These are phyloP conservation scores for Alethe diademata DNA, from an alignment of 2,113 vertebrate species.

Conservation along the genomic window DNA sequence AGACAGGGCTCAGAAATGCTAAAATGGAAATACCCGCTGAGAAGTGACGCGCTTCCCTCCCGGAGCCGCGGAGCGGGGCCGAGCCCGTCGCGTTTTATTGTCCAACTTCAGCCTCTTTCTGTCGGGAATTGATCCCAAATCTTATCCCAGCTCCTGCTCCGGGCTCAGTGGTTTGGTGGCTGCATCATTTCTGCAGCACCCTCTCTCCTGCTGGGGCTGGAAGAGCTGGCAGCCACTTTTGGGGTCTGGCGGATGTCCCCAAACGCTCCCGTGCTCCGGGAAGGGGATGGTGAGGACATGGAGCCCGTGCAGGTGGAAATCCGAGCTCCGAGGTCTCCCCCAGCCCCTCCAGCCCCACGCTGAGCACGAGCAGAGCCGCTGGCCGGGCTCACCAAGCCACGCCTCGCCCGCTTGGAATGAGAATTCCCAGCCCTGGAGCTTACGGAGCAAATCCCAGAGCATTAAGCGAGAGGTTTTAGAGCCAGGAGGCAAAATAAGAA, in stretches of 20 bases:
- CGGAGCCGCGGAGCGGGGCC: background rate
- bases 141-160: accelerated
- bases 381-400: accelerated
- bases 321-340: accelerated
- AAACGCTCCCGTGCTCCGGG: accelerated
- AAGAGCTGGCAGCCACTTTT: accelerated
- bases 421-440: background rate
- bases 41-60: background rate
- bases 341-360: background rate
- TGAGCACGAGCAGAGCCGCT: accelerated
- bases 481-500: background rate
- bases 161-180: background rate
- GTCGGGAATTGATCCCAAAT: background rate
- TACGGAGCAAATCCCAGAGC: background rate
- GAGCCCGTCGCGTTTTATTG: background rate
- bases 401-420: background rate
- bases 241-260: background rate
- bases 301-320: accelerated
- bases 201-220: accelerated
- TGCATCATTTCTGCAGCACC: background rate
- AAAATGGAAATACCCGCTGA: slow-evolving; percentile 16
- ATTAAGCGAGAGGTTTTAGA: background rate
- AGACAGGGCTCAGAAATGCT: background rate
- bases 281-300: accelerated
- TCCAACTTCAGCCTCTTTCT: background rate